Base-by-base conservation (phyloP, 2,113 vertebrate genomes). In the Lasiurus borealis region DNA sequence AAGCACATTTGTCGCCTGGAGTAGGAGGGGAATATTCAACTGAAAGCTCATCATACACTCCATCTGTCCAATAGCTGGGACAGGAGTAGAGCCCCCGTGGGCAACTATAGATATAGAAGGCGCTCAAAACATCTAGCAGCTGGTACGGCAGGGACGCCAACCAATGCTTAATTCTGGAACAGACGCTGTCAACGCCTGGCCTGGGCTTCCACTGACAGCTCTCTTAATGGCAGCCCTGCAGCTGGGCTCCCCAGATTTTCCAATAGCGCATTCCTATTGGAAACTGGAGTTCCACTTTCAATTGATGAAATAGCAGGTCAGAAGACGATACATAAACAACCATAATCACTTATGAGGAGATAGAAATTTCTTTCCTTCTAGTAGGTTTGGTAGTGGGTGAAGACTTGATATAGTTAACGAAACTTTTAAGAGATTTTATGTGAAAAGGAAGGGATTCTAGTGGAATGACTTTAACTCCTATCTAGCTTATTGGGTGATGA, bases 21-120 rank as follows among this genome's bases (percentile, higher is more conserved):
- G 12, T 23, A 50, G 78, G 21, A 85, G 13, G 27, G 80, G 12
- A 66, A 8, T 82, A 19, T 9, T 48, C 29, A 57, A 7, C 7
- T 21, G 0, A 31, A 23, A n/a, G 29, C 12, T 84, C 0, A 0
- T 89, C 40, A 54, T 62, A 92, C 31, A 9, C 23, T 46, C 19
- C 44, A 4, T 46, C 3, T 92, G 48, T 81, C 27, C 27, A 80
- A 78, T 0, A 50, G 31, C 13, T 10, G 5, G 89, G 48, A 62
- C 3, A 82, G 62, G 44, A 78, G 25, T 50, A 68, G 44, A 88
- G 31, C 9, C 27, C 21, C n/a, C 69, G 27, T 13, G 31, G 57
- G 46, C 18, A 13, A 8, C 7, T 12, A n/a, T 7, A 85, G 34
- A 44, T 31, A 46, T 0, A 0, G 16, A 1, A 73, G 10, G 44